Evolutionary conservation across 1,140 invertebrate species (phyloP), one percentile per base, ranked within the genome.

Genomic region (Anagrus nilaparvatae): DNA sequence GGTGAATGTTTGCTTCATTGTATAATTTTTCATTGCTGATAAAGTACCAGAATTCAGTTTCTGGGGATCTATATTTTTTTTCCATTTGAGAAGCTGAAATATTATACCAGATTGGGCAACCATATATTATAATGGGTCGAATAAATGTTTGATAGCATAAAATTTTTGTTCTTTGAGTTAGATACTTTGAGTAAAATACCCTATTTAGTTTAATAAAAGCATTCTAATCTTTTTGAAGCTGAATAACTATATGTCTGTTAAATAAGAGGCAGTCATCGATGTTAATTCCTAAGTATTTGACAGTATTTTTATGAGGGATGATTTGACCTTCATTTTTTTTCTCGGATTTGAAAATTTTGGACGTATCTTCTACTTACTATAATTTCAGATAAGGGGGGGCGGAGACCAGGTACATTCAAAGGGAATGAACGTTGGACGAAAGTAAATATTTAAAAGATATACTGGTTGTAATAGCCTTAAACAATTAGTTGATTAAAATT

Each of bases 61-160:
- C 3, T 19, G 3, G n/a, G 4, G 19, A 21, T 14, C 40, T 7
- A 16, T 32, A 21, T n/a, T n/a, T 24, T 44, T 48, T 47, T 41
- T 55, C 55, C 44, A 54, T 53, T 3, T 36, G 17, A 0, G 42
- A 25, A 5, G 48, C 23, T 8, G 28, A 29, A 4, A 48, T 38
- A 17, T 54, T 54, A 32, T 42, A 57, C 51, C 53, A 55, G 2
- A 53, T 42, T n/a, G 46, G 46, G 23, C 47, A 49, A 0, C 36
- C 48, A 18, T 55, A 54, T 0, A 51, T 53, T 12, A 51, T 13
- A 3, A 57, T 52, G 0, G 52, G 51, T 33, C 54, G 35, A 0
- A 55, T 42, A 3, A 58, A 28, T 5, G 42, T 10, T 5, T 43
- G 14, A 28, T 55, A 58, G 14, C 50, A 52, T 1, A 54, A 52